phyloP scores from a whole-genome alignment of 2,797 vertebrate species.

The Caiman crocodilus region DNA sequence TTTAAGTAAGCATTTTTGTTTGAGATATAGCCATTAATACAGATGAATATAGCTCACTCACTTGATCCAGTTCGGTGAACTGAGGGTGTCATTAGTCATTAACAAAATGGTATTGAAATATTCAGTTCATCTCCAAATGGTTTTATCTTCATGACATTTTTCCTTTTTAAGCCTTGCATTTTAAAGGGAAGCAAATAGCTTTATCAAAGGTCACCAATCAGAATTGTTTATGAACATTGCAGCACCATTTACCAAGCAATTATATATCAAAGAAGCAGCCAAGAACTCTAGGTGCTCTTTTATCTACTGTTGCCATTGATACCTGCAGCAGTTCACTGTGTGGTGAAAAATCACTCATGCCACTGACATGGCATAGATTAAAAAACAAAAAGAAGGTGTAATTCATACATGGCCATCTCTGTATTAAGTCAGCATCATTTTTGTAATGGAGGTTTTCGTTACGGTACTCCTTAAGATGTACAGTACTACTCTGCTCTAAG shows the following conservation, averaged over 20 bases:
- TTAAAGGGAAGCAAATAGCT: conserved; percentile 28
- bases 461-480: conserved; percentile 17
- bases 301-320: conserved; percentile 39
- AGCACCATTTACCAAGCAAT: neutral
- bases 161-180: conserved; percentile 18
- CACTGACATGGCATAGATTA: neutral
- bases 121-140: neutral
- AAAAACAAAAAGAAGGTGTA: conserved; percentile 20
- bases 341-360: conserved; percentile 6
- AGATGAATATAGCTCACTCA: neutral
- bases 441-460: conserved; percentile 21
- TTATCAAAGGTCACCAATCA: neutral
- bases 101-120: neutral
- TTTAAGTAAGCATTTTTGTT: neutral
- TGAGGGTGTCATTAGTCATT: neutral
- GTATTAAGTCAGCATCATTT: conserved; percentile 10
- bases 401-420: conserved; percentile 20
- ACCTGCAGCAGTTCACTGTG: neutral
- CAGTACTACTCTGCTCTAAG: too few species aligned
- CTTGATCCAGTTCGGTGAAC: conserved; percentile 13
- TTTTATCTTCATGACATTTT: neutral
- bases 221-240: neutral
- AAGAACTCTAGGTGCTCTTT: neutral
- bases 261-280: neutral
- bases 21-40: neutral